Conservation (phyloP, 37 sponge, comb jelly and placozoan species). For the Dysidea cf. avara region DNA sequence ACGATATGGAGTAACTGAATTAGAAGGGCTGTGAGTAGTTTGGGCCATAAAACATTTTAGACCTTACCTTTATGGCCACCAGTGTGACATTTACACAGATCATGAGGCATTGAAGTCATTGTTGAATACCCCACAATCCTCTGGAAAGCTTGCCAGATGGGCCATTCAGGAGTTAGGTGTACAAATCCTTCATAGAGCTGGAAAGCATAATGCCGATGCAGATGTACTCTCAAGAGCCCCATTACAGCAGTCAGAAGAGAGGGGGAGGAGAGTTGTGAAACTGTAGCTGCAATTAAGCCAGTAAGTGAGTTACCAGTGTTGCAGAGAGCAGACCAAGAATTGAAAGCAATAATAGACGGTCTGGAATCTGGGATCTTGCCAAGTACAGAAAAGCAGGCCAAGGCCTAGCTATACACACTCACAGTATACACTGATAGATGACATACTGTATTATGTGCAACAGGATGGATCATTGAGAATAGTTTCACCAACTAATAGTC, state of each 20-base stretch:
- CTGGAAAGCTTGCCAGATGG: constrained; percentile 61
- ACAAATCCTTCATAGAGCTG: constrained; percentile 27
- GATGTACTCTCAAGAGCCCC: constrained; percentile 44
- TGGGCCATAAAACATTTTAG: constrained; percentile 63
- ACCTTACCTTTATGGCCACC: constrained; percentile 59
- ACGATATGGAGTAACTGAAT: constrained; percentile 51
- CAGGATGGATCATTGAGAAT: constrained; percentile 32
- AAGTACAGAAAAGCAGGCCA: constrained; percentile 10
- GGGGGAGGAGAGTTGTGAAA: no score
- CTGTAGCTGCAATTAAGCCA: not conserved
- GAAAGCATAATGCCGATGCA: constrained; percentile 36
- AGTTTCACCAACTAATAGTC: constrained; percentile 19
- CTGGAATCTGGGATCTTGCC: constrained; percentile 39
- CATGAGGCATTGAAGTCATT: no score
- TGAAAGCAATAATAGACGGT: constrained; percentile 13
- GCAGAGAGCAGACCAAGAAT: constrained; percentile 36
- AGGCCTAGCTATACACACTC: not conserved
- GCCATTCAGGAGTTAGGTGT: constrained; percentile 39
- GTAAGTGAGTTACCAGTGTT: not conserved
- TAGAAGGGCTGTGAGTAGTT: constrained; percentile 55
- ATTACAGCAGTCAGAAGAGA: not conserved
- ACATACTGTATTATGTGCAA: constrained; percentile 45
- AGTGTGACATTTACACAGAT: constrained; percentile 43
- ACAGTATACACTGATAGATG: constrained; percentile 27
- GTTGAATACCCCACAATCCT: constrained; percentile 59